A percentile compares a stretch with the other conserved stretches of the same genome.
Evolutionary conservation across 2,797 vertebrate genomes (phyloP).

Genomic region (Takifugu ocellatus): DNA sequence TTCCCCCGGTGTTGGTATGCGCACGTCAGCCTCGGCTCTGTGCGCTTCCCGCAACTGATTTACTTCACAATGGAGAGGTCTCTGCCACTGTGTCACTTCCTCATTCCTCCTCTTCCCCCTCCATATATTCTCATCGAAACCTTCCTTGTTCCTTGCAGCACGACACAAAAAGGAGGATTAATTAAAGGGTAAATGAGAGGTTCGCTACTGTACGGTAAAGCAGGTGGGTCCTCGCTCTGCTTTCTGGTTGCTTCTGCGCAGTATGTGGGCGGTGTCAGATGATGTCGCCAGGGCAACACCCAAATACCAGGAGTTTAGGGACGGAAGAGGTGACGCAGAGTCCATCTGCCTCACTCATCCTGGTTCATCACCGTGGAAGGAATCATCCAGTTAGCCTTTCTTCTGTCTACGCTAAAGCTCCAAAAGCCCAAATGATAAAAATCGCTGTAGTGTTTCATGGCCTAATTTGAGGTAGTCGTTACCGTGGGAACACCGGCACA

Average conservation of each 20-base stretch:
- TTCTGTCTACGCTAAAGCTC: no score
- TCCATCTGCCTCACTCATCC: no score
- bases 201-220: neutral
- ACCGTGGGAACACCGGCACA: conserved; percentile 21
- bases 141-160: conserved; percentile 32
- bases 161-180: no score
- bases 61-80: conserved; percentile 48
- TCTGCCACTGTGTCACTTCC: conserved; percentile 48
- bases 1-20: conserved; percentile 43
- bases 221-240: neutral
- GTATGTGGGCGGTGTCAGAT: no score
- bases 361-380: no score
- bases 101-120: conserved; percentile 42
- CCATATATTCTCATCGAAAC: conserved; percentile 37
- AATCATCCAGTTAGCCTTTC: no score
- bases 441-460: no score
- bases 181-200: no score
- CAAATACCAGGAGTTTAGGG: neutral
- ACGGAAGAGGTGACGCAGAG: neutral
- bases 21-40: conserved; percentile 39
- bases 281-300: no score
- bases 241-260: no score
- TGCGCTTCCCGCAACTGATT: conserved; percentile 49
- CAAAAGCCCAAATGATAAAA: no score
- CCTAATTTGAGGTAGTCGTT: neutral